Evolutionary conservation across 35 echinoderm and acorn worm genomes (phyloP), one percentile per base, ranked within the genome.

Genomic region (Nesometra sesokonis): DNA sequence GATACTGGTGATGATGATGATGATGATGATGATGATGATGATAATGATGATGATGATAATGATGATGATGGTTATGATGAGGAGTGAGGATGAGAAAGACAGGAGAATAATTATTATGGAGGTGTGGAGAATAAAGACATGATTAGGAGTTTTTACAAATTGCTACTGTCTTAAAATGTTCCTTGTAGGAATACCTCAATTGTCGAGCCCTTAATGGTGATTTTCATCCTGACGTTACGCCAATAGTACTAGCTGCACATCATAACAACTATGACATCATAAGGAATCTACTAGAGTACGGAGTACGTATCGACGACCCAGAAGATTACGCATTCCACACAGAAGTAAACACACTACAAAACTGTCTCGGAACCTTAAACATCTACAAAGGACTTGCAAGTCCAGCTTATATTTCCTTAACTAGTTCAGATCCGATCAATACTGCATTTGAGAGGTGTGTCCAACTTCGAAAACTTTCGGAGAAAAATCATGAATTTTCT

Each of bases 201-300:
- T 99, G 96, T 77, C 88, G 92, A 0, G 92, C 96, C 15, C 88
- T 99, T 17, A 99, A 99, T 79, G 96, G 96, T 57, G 96, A 99
- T 37, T 93, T 99, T 35, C 96, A 99, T 86, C 96, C 96, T 1
- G 96, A 99, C 87, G 94, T 99, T 34, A 99, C 96, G 32, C 96
- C 96, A 5, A 99, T 99, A 27, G 92, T 99, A 11, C 79, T 99
- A 47, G 92, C 96, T 30, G 93, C 96, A 35, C 96, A 99, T 77
- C 96, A 99, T 77, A 99, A 99, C 85, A 99, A 99, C 88, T 99
- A 99, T 83, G 96, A 99, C 77, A 99, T 99, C 85, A 99, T 99
- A 38, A 94, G 94, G 83, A 86, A 94, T 13, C 88, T 99, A 11
- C 78, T 99, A 47, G 96, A 99, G 37, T 92, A 94, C 88, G 96